phyloP scores from a whole-genome alignment of 2,797 vertebrate genomes.

The Lagodon rhomboides region DNA sequence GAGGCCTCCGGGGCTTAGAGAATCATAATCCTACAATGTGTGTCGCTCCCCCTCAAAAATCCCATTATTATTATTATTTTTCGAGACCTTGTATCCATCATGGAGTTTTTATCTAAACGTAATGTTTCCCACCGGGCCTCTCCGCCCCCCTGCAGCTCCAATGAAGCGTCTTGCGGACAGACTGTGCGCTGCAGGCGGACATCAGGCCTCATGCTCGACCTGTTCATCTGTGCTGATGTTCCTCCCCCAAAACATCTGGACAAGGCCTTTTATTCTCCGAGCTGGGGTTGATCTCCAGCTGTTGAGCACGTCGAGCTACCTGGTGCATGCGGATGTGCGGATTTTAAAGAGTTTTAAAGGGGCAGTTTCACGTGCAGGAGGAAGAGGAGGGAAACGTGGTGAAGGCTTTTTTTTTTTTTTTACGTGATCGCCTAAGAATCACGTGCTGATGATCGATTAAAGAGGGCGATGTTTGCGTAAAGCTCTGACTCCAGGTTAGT shows the following conservation, averaged over 20 bases:
- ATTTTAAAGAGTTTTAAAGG: neutral
- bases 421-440: fast-evolving
- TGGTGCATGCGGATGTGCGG: slow-evolving; percentile 30
- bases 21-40: neutral
- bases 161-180: slow-evolving; percentile 19
- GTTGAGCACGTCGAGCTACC: slow-evolving; percentile 12
- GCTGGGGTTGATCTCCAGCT: slow-evolving; percentile 35
- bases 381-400: neutral
- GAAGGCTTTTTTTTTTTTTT: no score
- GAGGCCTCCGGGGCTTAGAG: neutral
- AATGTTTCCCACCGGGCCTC: slow-evolving; percentile 7
- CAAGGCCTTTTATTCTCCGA: slow-evolving; percentile 13
- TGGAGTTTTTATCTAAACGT: neutral
- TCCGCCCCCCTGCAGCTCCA: neutral
- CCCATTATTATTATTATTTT: neutral
- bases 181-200: slow-evolving; percentile 58
- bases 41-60: slow-evolving; percentile 2
- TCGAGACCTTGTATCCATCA: no score
- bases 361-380: neutral
- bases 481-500: neutral
- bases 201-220: slow-evolving; percentile 56
- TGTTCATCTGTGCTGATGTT: slow-evolving; percentile 58
- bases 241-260: slow-evolving; percentile 62
- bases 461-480: no score
- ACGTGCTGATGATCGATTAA: no score